Base-by-base conservation (phyloP, 2,113 vertebrate species). In the Otus sunia region DNA sequence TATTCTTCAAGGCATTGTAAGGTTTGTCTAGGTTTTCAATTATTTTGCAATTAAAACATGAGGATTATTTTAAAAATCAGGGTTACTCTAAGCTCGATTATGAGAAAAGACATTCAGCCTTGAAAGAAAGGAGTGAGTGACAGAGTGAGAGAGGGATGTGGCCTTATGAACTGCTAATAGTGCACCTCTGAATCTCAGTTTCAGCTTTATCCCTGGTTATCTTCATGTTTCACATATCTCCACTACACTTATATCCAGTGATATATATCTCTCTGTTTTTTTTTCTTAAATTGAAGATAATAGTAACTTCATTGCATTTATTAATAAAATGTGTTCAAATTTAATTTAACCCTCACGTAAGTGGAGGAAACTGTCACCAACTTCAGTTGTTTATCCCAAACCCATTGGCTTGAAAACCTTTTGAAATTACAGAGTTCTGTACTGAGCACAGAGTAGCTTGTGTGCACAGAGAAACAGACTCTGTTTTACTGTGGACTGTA, bases 241-340 rank as follows among this genome's bases (percentile, higher is more conserved):
- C 58, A 64, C 30, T 52, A 32, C 52, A 32, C 43, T 66, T 53
- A n/a, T 2, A 68, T 27, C 13, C 45, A 59, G 17, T 89, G 55
- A 53, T 5, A 2, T 20, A 6, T 27, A 2, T 34, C 2, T 41
- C 39, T 8, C 7, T 2, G 0, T 32, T 7, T 5, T 20, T 68
- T 80, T 69, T 68, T 66, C 60, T 71, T 39, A 53, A 76, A 64
- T 11, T 73, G 11, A 49, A 81, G 12, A 37, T 21, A 30, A 15
- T 5, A 58, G 11, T 73, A 59, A 71, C 21, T 87, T 75, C 29
- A 71, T 67, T 84, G 18, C 11, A 77, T 83, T 55, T 74, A 66
- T 92, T 49, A 68, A 34, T 49, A 80, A n/a, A 15, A 77, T 52
- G 23, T 71, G 30, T n/a, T 84, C 30, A 30, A 36, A 72, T 71